Evolutionary conservation across 2,888 invertebrate species (phyloP).

Genomic region (Dryomyza anilis): DNA sequence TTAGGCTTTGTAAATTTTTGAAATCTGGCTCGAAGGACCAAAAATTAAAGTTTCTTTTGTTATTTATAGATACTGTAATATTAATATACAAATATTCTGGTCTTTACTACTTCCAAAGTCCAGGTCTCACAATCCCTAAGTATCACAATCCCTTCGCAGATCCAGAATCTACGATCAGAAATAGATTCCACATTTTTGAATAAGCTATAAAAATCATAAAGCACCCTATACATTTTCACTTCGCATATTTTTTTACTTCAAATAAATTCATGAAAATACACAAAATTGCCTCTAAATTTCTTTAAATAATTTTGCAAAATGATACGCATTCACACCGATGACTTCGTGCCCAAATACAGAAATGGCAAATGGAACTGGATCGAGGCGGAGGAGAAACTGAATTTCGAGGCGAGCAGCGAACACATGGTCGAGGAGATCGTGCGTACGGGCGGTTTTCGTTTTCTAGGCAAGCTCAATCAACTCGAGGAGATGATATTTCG

Average conservation of each 20-base stretch:
- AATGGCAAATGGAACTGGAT: constrained; percentile 56
- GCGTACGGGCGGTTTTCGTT: constrained; percentile 46
- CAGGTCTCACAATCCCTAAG: too few species aligned
- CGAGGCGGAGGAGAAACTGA: constrained; percentile 38
- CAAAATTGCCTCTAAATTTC: neutral
- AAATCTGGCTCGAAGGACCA: too few species aligned
- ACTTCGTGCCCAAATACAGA: constrained; percentile 46
- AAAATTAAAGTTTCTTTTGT: too few species aligned
- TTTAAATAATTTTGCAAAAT: constrained; percentile 39
- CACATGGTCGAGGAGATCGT: constrained; percentile 38
- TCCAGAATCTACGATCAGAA: too few species aligned
- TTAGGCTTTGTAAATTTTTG: too few species aligned
- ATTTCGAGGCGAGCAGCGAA: constrained; percentile 39
- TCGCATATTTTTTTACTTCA: neutral
- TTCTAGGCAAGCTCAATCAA: constrained; percentile 48
- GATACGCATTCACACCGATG: constrained; percentile 48
- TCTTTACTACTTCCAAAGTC: too few species aligned
- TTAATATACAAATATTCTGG: too few species aligned
- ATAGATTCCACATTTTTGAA: too few species aligned
- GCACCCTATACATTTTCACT: neutral
- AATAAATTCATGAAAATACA: neutral
- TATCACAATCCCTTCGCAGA: too few species aligned
- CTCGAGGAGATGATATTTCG: constrained; percentile 54
- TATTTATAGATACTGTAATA: too few species aligned
- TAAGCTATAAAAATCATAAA: too few species aligned